phyloP scores from a whole-genome alignment of 2,113 vertebrate species.

The Boulengeromyrus knoepffleri region DNA sequence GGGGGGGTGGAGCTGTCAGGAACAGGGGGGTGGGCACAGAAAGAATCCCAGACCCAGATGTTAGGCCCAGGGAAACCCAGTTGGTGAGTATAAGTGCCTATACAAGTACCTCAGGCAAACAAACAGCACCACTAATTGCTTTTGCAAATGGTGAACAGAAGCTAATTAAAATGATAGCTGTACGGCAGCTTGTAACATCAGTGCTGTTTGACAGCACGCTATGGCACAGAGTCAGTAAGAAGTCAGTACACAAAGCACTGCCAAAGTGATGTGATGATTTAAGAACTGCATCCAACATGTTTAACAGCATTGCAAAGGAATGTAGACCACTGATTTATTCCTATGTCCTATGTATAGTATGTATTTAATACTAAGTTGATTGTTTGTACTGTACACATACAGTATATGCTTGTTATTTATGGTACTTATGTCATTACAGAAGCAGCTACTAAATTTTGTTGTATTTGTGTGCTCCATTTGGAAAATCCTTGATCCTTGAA shows the following conservation, averaged over 20 bases:
- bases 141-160: constrained; percentile 18
- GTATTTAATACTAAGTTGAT: background rate
- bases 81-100: constrained; percentile 12
- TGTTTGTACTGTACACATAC: background rate
- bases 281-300: background rate
- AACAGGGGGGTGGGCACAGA: background rate
- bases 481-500: background rate
- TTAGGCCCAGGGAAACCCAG: constrained; percentile 34
- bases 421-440: background rate
- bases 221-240: constrained; percentile 12
- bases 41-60: constrained; percentile 33
- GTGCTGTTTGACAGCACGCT: background rate
- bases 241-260: background rate
- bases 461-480: background rate
- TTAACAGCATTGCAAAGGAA: background rate
- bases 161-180: constrained; percentile 28
- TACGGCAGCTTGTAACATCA: background rate
- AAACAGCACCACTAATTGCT: constrained; percentile 18
- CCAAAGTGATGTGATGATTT: background rate
- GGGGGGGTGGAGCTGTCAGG: background rate
- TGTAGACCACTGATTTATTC: background rate
- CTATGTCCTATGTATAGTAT: background rate
- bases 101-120: constrained; percentile 16
- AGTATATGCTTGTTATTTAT: background rate
- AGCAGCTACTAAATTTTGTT: background rate